phyloP scores from a whole-genome alignment of 2,113 vertebrate genomes.

The Lipotes vexillifer region DNA sequence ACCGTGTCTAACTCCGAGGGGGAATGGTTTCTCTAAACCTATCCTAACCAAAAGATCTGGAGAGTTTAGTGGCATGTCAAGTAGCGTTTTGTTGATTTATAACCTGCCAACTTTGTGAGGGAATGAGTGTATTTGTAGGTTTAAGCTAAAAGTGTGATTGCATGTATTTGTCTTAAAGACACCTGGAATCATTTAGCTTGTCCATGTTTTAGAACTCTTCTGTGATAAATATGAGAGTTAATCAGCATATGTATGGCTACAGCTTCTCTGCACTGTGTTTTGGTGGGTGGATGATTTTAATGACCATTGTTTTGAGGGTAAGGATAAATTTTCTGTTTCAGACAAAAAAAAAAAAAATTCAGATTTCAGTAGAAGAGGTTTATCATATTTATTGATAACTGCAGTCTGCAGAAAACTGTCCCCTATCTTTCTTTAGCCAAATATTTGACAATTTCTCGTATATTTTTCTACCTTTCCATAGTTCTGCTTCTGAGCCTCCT shows the following conservation, averaged over 20 bases:
- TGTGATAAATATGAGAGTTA: background rate
- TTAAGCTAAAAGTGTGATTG: background rate
- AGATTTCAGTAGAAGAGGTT: background rate
- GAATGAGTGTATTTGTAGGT: background rate
- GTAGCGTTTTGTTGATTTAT: background rate
- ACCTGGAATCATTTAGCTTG: conserved; percentile 24
- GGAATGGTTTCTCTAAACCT: background rate
- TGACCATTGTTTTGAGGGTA: background rate
- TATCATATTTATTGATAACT: background rate
- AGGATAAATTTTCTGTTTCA: background rate
- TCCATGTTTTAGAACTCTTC: background rate
- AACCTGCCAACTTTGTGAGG: background rate
- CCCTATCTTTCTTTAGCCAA: background rate
- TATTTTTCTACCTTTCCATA: background rate
- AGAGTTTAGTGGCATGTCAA: background rate
- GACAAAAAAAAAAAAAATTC: background rate
- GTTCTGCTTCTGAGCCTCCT: background rate
- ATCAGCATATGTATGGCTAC: background rate
- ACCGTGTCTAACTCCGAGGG: background rate
- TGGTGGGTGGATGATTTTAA: conserved; percentile 32
- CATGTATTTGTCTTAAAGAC: conserved; percentile 1
- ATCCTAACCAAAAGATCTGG: background rate
- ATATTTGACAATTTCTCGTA: background rate
- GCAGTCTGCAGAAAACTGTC: background rate
- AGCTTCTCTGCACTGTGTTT: background rate